A percentile compares a stretch with the other conserved stretches of the same genome.
Conservation (phyloP, 1,140 invertebrate species). For the Megalopta genalis region DNA sequence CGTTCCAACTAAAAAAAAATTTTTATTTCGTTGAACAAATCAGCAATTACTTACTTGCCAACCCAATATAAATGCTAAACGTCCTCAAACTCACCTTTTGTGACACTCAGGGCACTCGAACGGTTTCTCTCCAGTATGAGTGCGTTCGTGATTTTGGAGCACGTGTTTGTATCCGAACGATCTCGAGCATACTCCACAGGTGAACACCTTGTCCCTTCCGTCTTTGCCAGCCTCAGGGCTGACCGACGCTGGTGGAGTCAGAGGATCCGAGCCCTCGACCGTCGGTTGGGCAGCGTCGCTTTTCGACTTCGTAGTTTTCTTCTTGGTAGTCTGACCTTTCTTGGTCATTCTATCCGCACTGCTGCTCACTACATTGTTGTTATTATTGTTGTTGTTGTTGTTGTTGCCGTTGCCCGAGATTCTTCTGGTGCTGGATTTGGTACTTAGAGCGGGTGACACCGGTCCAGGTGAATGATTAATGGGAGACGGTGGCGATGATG, state of each 20-base stretch:
- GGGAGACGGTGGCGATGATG: conserved; percentile 71
- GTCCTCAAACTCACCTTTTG: conserved; percentile 82
- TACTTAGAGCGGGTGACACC: conserved; percentile 67
- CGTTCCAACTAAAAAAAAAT: too few species aligned
- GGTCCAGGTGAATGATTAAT: conserved; percentile 71
- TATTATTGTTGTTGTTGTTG: conserved; percentile 76
- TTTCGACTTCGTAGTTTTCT: conserved; percentile 69
- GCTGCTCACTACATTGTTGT: conserved; percentile 76
- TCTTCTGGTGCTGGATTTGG: conserved; percentile 68
- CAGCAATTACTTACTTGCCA: too few species aligned
- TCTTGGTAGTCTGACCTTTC: conserved; percentile 72
- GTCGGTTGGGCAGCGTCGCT: conserved; percentile 62
- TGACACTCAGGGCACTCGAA: conserved; percentile 97
- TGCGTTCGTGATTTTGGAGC: conserved; percentile 96
- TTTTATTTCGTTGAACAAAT: too few species aligned
- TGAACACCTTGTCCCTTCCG: conserved; percentile 90
- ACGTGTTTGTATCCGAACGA: conserved; percentile 97
- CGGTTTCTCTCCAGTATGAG: conserved; percentile 97
- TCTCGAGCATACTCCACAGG: conserved; percentile 91
- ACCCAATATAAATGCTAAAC: too few species aligned
- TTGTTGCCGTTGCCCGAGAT: conserved; percentile 66
- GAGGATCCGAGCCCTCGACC: conserved; percentile 73
- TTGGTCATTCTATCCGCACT: conserved; percentile 73
- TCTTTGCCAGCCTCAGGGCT: conserved; percentile 79
- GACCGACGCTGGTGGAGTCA: conserved; percentile 75